Base-by-base conservation (phyloP, 2,797 vertebrate genomes). In the Onychomys leucogaster region DNA sequence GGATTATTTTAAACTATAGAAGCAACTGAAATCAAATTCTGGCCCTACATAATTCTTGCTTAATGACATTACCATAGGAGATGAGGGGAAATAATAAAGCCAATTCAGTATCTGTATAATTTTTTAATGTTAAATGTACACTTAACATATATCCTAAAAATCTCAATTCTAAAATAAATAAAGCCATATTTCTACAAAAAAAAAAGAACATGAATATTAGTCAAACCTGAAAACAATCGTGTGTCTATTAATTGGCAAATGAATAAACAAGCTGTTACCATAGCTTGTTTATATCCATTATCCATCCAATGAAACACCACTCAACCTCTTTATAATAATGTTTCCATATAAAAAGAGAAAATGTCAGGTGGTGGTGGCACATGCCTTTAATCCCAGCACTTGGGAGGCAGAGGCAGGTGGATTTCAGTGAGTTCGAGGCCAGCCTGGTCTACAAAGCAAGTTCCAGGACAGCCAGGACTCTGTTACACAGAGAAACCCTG, bases 101-200 rank as follows among this genome's bases (percentile, higher is more conserved):
- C 99, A 98, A 99, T 99, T 99, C 99, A 99, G 99, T 95, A 98
- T 99, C 99, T 98, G 98, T 99, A 98, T 99, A 99, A 99, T 17
- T 19, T 49, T 41, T 89, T 89, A 49, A 59, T 16, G 27, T 59
- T 94, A 95, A 95, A 55, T 76, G 43, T 81, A 82, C 0, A 37
- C 13, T 81, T 93, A 85, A 41, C 41, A 78, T 43, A 83, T 41
- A 57, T 67, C 21, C n/a, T 65, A 94, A 32, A 94, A 94, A 92
- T 41, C 29, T 43, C 2, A 0, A 34, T 87, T 14, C 2, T 90
- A 95, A 91, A 67, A 49, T 88, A 81, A 73, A 81, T 80, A 63
- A 90, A 94, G 90, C 23, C 46, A 76, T 55, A 27, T 29, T 23
- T 80, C 69, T 69, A 86, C 32, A 34, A 46, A 46, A 32, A 84